These are phyloP conservation scores for Eupithecia subumbrata DNA, from an alignment of 2,888 invertebrate species.

Conservation along the genomic window DNA sequence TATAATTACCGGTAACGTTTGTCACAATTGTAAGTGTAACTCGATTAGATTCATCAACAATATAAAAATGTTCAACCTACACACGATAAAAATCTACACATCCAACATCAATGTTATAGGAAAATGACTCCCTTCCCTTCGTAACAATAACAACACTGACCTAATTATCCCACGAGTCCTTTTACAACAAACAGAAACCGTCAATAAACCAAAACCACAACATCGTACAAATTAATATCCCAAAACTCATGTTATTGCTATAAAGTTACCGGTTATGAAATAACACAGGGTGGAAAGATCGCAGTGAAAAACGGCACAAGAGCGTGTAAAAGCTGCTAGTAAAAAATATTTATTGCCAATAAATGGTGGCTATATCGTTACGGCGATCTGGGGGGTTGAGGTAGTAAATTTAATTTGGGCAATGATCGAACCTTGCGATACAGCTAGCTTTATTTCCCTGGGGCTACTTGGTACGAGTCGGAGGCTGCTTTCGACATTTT, in stretches of 20 bases:
- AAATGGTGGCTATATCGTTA: slow-evolving; percentile 70
- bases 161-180: background rate
- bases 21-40: background rate
- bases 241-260: slow-evolving; percentile 49
- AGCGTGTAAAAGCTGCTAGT: slow-evolving; percentile 64
- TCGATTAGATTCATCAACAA: background rate
- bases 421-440: slow-evolving; percentile 57
- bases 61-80: background rate
- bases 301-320: slow-evolving; percentile 57
- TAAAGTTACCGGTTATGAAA: slow-evolving; percentile 55
- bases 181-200: slow-evolving; percentile 19
- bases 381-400: slow-evolving; percentile 63
- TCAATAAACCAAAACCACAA: slow-evolving; percentile 32
- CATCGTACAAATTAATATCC: slow-evolving; percentile 52
- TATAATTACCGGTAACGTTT: background rate
- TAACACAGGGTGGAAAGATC: slow-evolving; percentile 57
- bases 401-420: slow-evolving; percentile 75
- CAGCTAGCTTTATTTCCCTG: slow-evolving; percentile 55
- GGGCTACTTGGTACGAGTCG: slow-evolving; percentile 49
- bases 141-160: slow-evolving; percentile 9
- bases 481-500: slow-evolving; percentile 23
- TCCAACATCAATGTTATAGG: background rate
- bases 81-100: background rate
- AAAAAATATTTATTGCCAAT: slow-evolving; percentile 76
- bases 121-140: background rate